Conservation (phyloP, 2,113 vertebrate species). For the Manacus vitellinus region DNA sequence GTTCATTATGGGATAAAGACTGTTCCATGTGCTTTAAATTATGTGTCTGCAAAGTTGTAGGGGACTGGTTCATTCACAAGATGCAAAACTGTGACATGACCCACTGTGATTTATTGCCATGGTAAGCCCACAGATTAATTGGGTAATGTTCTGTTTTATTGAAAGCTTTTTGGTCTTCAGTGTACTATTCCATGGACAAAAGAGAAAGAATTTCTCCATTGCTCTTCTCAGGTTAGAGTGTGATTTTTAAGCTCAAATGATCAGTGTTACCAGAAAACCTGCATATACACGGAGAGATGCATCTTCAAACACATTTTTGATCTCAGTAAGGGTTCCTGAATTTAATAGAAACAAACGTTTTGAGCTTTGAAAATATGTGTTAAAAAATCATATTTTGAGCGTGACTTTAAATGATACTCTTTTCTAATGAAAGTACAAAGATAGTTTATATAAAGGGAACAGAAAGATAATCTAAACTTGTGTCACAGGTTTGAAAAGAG, state of each 20-base stretch:
- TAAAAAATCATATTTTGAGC: not conserved
- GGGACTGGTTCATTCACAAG: not conserved
- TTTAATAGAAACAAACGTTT: not conserved
- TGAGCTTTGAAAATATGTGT: not conserved
- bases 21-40: not conserved
- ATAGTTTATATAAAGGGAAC: not conserved
- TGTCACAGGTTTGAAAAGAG: no score
- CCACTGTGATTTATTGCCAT: not conserved
- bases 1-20: not conserved
- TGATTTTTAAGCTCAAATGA: not conserved
- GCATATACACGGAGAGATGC: not conserved
- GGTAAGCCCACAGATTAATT: not conserved
- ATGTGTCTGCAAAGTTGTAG: not conserved
- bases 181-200: not conserved
- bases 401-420: not conserved
- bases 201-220: not conserved
- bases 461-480: not conserved
- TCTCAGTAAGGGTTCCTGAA: not conserved
- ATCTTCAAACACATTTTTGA: not conserved
- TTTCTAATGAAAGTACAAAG: not conserved
- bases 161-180: not conserved
- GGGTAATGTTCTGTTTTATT: not conserved
- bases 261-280: not conserved
- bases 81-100: not conserved
- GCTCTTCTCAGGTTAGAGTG: not conserved